A percentile compares a stretch with the other conserved stretches of the same genome.
Evolutionary conservation across 2,113 vertebrate genomes (phyloP).

Genomic region (Blennius ocellaris): DNA sequence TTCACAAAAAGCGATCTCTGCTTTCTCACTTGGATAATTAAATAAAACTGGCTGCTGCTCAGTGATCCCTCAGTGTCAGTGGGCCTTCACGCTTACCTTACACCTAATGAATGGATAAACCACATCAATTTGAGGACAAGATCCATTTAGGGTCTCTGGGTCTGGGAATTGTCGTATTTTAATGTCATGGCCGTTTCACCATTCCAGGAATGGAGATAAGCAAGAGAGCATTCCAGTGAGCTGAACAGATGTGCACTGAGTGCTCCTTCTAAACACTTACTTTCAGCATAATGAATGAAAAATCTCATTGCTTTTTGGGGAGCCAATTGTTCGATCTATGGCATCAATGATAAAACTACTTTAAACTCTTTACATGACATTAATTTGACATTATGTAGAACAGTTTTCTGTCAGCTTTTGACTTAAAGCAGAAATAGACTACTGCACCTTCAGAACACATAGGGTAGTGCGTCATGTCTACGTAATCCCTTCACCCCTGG

Average conservation of each 20-base stretch:
- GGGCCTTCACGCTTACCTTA: conserved; percentile 41
- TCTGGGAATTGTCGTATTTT: conserved; percentile 9
- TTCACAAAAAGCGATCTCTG: conserved; percentile 30
- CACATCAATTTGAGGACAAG: conserved; percentile 14
- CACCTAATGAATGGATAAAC: conserved; percentile 42
- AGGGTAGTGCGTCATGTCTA: no score
- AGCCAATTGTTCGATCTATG: no score
- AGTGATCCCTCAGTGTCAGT: conserved; percentile 39
- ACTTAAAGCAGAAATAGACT: no score
- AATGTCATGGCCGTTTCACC: background rate
- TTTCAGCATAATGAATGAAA: no score
- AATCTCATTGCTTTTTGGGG: no score
- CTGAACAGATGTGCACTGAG: background rate
- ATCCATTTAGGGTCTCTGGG: conserved; percentile 36
- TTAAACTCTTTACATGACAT: no score
- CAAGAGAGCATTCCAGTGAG: background rate
- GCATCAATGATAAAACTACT: no score
- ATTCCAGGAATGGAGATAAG: conserved; percentile 2
- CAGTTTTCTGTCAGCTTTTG: no score
- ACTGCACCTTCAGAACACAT: no score
- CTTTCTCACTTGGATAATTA: conserved; percentile 52
- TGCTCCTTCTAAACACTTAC: conserved; percentile 1
- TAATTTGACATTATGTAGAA: no score
- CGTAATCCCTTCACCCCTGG: no score
- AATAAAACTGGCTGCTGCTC: conserved; percentile 38